A percentile compares a stretch with the other conserved stretches of the same genome.
Conservation (phyloP, 2,888 invertebrate genomes). For the Cephus sareptanus region DNA sequence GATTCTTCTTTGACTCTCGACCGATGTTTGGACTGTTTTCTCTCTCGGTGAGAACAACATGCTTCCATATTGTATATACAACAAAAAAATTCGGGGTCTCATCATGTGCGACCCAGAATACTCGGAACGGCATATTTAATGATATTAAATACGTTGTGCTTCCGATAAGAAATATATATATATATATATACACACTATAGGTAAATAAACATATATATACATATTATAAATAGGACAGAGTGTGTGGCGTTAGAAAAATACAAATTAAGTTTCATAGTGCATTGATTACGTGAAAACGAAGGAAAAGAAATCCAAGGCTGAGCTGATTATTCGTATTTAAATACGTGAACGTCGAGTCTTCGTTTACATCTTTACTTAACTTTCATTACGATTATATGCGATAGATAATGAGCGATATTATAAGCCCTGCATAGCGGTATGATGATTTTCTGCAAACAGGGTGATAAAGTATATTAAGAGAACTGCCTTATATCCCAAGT, state of each 20-base stretch:
- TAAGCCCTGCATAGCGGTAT: background rate
- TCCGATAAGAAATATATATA: constrained; percentile 36
- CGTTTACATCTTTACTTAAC: background rate
- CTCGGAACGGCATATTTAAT: constrained; percentile 52
- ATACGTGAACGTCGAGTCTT: constrained; percentile 17
- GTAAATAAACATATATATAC: constrained; percentile 23
- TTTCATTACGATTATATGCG: background rate
- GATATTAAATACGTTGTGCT: constrained; percentile 51
- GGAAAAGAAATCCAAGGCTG: constrained; percentile 51
- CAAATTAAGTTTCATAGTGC: constrained; percentile 19
- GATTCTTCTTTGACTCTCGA: background rate
- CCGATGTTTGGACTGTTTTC: constrained; percentile 47
- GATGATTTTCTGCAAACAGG: background rate
- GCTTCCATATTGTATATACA: constrained; percentile 47
- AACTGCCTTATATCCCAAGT: background rate
- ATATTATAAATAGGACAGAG: constrained; percentile 25
- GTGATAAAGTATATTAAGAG: background rate
- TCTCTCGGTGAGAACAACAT: constrained; percentile 56
- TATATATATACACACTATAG: constrained; percentile 21
- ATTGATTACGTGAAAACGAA: constrained; percentile 12
- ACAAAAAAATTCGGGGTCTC: constrained; percentile 18
- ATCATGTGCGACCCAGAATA: constrained; percentile 27
- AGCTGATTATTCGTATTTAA: constrained; percentile 35
- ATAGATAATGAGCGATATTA: background rate
- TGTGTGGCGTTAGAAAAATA: constrained; percentile 16